Percentiles rank a stretch among this genome's conserved stretches.
phyloP scores from a whole-genome alignment of 2,797 vertebrate species.

The Schizopygopsis malacanthus region DNA sequence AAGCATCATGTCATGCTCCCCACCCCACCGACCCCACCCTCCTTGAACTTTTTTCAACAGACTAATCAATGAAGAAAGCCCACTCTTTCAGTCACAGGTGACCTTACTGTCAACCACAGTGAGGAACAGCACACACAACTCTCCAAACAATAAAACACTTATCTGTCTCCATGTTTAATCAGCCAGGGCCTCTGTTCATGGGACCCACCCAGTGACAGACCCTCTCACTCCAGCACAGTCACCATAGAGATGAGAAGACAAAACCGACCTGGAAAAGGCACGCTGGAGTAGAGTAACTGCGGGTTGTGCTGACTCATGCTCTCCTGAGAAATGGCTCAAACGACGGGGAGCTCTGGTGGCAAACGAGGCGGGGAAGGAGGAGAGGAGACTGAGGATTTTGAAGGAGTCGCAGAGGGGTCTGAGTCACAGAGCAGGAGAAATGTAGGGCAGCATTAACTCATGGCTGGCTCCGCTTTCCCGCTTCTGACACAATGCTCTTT shows the following conservation, averaged over 20 bases:
- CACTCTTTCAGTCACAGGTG: slow-evolving; percentile 31
- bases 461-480: slow-evolving; percentile 64
- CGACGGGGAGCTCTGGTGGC: slow-evolving; percentile 33
- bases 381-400: slow-evolving; percentile 27
- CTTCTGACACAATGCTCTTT: slow-evolving; percentile 70
- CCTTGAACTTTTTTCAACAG: not conserved
- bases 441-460: slow-evolving; percentile 67
- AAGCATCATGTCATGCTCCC: not conserved
- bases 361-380: slow-evolving; percentile 9
- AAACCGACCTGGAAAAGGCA: slow-evolving; percentile 58
- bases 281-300: slow-evolving; percentile 33
- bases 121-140: not conserved
- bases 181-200: not conserved
- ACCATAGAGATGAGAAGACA: slow-evolving; percentile 45
- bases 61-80: slow-evolving; percentile 11
- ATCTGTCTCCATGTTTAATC: slow-evolving; percentile 24
- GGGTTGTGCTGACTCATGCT: slow-evolving; percentile 56
- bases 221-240: slow-evolving; percentile 8
- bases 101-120: slow-evolving; percentile 21
- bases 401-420: slow-evolving; percentile 33
- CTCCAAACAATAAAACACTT: slow-evolving; percentile 3
- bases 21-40: not conserved
- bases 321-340: slow-evolving; percentile 43
- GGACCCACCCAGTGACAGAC: slow-evolving; percentile 12
- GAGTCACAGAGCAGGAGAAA: slow-evolving; percentile 51